Percentiles rank a stretch among this genome's conserved stretches.
phyloP scores from a whole-genome alignment of 1,140 invertebrate genomes.

The Coenobita brevimanus region DNA sequence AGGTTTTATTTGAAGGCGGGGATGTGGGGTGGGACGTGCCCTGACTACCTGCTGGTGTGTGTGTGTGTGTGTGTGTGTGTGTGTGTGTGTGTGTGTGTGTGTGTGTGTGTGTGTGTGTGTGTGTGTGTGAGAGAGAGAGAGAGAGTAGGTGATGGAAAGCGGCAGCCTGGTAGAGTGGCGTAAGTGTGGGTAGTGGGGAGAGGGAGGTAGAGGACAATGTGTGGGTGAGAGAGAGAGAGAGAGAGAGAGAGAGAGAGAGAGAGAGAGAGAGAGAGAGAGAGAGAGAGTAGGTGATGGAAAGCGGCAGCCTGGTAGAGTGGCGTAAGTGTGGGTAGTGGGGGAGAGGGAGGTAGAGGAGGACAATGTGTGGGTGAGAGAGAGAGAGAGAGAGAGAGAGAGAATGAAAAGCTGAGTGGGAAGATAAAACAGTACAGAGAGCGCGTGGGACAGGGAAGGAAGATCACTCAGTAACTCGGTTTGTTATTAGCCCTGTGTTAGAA shows the following conservation, averaged over 20 bases:
- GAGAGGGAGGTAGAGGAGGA: neutral
- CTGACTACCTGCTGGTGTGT: no score
- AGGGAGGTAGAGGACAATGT: neutral
- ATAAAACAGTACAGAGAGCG: neutral
- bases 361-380: no score
- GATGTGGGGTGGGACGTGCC: no score
- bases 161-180: neutral
- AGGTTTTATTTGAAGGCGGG: constrained; percentile 1
- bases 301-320: constrained; percentile 1
- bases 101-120: neutral
- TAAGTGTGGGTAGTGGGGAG: neutral
- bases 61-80: no score
- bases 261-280: neutral
- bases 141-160: neutral
- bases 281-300: no score
- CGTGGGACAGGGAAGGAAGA: neutral
- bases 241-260: constrained; percentile 14
- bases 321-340: neutral
- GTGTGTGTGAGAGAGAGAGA: neutral
- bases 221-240: neutral
- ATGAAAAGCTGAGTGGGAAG: no score
- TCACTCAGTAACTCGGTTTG: no score
- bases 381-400: no score
- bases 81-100: no score
- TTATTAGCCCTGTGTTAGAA: no score